Base-by-base conservation (phyloP, 64 coral and sea anemone genomes). In the Montipora cactus region DNA sequence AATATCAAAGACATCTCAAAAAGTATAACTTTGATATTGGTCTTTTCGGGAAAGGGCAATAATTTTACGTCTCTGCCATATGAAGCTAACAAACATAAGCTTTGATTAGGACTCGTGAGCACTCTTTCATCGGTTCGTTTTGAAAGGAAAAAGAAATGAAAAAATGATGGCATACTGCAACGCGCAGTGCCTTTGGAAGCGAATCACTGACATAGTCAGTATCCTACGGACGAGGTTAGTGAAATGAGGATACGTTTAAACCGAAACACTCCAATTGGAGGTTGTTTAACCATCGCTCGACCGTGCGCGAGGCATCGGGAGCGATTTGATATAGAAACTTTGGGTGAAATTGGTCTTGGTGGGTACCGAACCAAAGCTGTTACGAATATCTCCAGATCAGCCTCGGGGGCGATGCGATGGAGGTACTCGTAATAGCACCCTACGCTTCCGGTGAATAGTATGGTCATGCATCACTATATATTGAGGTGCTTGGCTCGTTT, bases 331-430 rank as follows among this genome's bases (percentile, higher is more conserved):
- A 71, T 85, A 9, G 82, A 86, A 86, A 71, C 14, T 67, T 78
- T 86, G 82, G 82, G 82, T 64, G 61, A 64, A 64, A 64, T 72
- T 86, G 82, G 82, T 47, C 11, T 86, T 86, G 82, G 82, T 19
- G 81, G 81, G 81, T 70, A 85, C 82, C 82, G 62, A 85, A 85
- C 82, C 82, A 85, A 68, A 86, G 82, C 82, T 86, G 62, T 86
- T 86, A 86, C 66, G 82, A 68, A 71, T 86, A 71, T 86, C 82
- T 50, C 82, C 82, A 86, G 82, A 86, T 86, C 82, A 71, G 82
- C 82, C 62, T 5, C 66, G 7, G 19, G n/a, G 66, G 82, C 82
- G 82, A 86, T 86, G 64, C 82, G 64, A 86, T 86, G 82, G 82
- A 86, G 44, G 47, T 86, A 86, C 45, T 71, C 66, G 82, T 71